Conservation (phyloP, 2,797 vertebrate species). For the Antennarius maculatus region DNA sequence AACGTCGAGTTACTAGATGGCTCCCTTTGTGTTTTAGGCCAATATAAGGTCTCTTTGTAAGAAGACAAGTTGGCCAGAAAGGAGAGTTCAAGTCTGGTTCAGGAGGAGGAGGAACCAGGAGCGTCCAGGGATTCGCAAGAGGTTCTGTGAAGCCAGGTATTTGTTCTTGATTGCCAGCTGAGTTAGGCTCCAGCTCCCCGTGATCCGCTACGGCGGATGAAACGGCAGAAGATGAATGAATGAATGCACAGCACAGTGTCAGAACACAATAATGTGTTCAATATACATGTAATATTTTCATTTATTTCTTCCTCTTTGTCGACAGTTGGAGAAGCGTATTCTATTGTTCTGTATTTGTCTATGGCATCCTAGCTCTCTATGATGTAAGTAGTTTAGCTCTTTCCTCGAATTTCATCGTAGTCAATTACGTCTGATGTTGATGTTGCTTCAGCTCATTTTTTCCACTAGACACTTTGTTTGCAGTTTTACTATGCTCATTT, state of each 20-base stretch:
- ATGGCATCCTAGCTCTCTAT: conserved; percentile 87
- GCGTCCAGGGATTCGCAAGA: conserved; percentile 85
- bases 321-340: conserved; percentile 93
- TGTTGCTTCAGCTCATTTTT: no score
- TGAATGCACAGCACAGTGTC: not conserved
- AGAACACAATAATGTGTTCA: no score
- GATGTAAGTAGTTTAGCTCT: conserved; percentile 85
- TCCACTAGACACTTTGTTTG: no score
- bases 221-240: no score
- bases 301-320: conserved; percentile 50
- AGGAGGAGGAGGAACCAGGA: conserved; percentile 87
- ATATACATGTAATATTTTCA: conserved; percentile 31
- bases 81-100: conserved; percentile 89
- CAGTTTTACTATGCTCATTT: no score
- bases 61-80: conserved; percentile 86
- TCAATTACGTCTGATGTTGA: no score
- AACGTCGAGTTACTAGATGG: not conserved
- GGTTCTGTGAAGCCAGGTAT: conserved; percentile 91
- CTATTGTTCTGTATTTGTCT: conserved; percentile 85
- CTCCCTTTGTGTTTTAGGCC: conserved; percentile 71
- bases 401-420: not conserved
- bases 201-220: no score
- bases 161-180: conserved; percentile 11
- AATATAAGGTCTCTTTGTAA: conserved; percentile 88
- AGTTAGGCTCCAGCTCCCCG: no score